Evolutionary conservation across 2,797 vertebrate genomes (phyloP), one percentile per base, ranked within the genome.

Genomic region (Phrynocephalus guinanensis): DNA sequence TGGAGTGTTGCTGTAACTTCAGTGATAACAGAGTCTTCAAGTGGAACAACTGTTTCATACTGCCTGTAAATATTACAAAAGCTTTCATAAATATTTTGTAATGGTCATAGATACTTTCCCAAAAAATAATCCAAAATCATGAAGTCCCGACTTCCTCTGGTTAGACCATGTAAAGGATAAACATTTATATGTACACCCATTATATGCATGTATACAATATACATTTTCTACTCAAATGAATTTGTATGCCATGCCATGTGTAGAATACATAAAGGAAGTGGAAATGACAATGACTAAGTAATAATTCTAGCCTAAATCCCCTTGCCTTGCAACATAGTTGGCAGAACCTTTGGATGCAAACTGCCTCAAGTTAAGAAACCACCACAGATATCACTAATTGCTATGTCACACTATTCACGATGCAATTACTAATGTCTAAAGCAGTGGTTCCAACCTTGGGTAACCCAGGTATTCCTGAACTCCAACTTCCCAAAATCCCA

Each of bases 1-100:
- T 99, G 98, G 77, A 99, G 97, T 0, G 98, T 99, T 0, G 97
- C 96, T 79, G 98, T 99, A 92, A 98, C 98, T 95, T 99, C 99
- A 0, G 98, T 98, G 72, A 98, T 97, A 22, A 98, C 96, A 82
- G 98, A 97, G 93, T 99, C 98, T 95, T 99, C 98, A 2, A 99
- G 97, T 0, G 98, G 98, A 83, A 97, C 97, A 90, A 98, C 98
- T 0, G 98, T 98, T 97, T 99, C 98, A 95, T 98, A 99, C 91
- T 99, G 97, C 96, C 99, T 99, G 90, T 1, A 92, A 82, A 93
- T 89, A 50, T 83, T 70, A 28, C 76, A 86, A 89, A 20, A 33
- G 44, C 52, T 1, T 13, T 44, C n/a, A 70, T 70, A 70, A 92
- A 84, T 81, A 6, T 66, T 0, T 85, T 70, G 28, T 66, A 85